Percentiles rank a stretch among this genome's conserved stretches.
Evolutionary conservation across 2,797 vertebrate species (phyloP).

Genomic region (Ctenopoma kingsleyae): DNA sequence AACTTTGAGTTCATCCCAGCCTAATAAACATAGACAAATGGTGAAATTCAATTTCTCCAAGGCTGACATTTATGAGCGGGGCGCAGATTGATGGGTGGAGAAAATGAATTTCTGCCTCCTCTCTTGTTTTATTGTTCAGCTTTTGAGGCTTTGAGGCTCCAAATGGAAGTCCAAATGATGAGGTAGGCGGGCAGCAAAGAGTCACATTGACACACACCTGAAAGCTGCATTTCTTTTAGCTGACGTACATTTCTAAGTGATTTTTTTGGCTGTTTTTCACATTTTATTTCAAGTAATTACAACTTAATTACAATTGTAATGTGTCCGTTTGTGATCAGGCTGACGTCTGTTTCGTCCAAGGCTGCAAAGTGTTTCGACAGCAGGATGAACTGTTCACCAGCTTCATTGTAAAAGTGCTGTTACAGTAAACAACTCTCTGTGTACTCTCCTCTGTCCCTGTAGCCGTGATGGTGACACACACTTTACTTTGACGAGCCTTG

Average conservation of each 20-base stretch:
- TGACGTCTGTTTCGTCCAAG: neutral
- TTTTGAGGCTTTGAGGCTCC: constrained; percentile 28
- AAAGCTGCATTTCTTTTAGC: neutral
- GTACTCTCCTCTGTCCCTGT: constrained; percentile 12
- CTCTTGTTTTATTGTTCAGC: constrained; percentile 40
- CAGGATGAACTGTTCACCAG: constrained; percentile 14
- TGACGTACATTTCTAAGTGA: neutral
- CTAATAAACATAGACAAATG: constrained; percentile 78
- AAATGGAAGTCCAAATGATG: constrained; percentile 15
- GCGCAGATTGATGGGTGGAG: constrained; percentile 62
- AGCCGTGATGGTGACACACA: neutral
- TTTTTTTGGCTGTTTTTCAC: neutral
- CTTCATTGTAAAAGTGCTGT: constrained; percentile 15
- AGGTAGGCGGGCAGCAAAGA: constrained; percentile 10
- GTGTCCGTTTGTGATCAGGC: constrained; percentile 4
- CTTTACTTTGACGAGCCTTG: constrained; percentile 42
- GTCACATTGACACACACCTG: constrained; percentile 24
- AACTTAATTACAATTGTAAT: neutral
- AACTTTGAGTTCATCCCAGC: constrained; percentile 52
- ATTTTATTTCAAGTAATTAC: neutral
- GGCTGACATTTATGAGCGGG: constrained; percentile 72
- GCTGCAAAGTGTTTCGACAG: constrained; percentile 3
- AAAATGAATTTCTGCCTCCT: constrained; percentile 41
- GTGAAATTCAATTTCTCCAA: constrained; percentile 69
- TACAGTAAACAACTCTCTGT: constrained; percentile 42